Conservation (phyloP, 1,140 invertebrate species). For the Drosophila littoralis region DNA sequence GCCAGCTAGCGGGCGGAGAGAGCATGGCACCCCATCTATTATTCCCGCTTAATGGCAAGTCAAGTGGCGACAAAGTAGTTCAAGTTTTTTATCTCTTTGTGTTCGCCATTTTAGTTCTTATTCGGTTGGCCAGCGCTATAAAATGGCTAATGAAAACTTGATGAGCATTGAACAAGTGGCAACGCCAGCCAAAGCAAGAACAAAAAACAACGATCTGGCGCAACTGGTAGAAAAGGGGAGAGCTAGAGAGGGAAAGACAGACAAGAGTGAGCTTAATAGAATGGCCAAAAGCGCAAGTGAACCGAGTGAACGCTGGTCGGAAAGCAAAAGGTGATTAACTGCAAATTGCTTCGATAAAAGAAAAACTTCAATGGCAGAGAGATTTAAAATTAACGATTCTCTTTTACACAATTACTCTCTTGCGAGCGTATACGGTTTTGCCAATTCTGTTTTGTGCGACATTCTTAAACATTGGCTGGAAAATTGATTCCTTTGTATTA, state of each 20-base stretch:
- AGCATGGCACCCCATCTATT: neutral
- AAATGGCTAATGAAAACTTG: slow-evolving; percentile 77
- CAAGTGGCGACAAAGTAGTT: slow-evolving; percentile 79
- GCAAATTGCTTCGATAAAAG: slow-evolving; percentile 20
- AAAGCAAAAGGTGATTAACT: slow-evolving; percentile 23
- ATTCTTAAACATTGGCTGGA: slow-evolving; percentile 17
- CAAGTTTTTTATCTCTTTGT: slow-evolving; percentile 77
- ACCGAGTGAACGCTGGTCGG: slow-evolving; percentile 8
- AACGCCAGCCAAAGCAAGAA: slow-evolving; percentile 15
- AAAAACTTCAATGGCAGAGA: neutral
- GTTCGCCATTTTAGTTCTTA: slow-evolving; percentile 4
- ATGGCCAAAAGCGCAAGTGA: slow-evolving; percentile 18
- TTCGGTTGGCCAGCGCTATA: slow-evolving; percentile 27
- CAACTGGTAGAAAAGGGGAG: slow-evolving; percentile 21
- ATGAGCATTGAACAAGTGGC: slow-evolving; percentile 71
- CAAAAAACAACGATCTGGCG: neutral
- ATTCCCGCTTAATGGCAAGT: slow-evolving; percentile 51
- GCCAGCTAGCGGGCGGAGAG: neutral
- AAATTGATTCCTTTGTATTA: no score
- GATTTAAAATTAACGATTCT: no score
- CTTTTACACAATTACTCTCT: neutral
- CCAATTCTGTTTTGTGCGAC: slow-evolving; percentile 8
- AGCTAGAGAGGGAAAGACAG: neutral
- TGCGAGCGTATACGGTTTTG: neutral
- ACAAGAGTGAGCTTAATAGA: slow-evolving; percentile 15